phyloP scores from a whole-genome alignment of 2,888 invertebrate genomes.

The Anagyrus pseudococci region DNA sequence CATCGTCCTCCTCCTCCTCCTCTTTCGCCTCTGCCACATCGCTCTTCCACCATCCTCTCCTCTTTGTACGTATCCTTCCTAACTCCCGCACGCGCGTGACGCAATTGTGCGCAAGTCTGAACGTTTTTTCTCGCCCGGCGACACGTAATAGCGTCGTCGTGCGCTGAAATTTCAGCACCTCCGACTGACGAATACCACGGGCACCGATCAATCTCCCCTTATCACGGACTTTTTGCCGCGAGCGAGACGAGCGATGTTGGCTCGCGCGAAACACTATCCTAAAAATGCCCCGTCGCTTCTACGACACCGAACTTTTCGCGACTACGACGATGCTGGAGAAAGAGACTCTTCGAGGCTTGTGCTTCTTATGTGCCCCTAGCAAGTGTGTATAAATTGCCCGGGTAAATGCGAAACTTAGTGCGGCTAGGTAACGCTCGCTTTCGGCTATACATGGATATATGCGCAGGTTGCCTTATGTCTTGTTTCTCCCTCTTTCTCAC shows the following conservation, averaged over 20 bases:
- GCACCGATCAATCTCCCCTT: background rate
- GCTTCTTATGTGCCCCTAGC: conserved; percentile 14
- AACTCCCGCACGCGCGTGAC: background rate
- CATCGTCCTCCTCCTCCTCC: conserved; percentile 10
- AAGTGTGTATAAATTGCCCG: conserved; percentile 40
- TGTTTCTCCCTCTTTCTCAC: too few species aligned
- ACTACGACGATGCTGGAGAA: background rate
- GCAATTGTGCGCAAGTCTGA: background rate
- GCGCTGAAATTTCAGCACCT: too few species aligned
- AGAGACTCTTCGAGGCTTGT: conserved; percentile 38
- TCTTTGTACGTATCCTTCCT: background rate
- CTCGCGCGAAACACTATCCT: conserved; percentile 44
- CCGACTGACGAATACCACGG: background rate
- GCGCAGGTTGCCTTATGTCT: too few species aligned
- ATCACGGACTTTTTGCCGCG: background rate
- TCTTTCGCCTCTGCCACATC: too few species aligned
- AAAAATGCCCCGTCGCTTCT: conserved; percentile 28
- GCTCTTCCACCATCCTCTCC: too few species aligned
- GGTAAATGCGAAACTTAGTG: background rate
- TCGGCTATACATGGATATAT: too few species aligned
- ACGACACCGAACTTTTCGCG: background rate
- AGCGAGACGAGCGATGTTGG: background rate
- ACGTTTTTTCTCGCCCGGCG: too few species aligned
- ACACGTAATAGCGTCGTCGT: too few species aligned
- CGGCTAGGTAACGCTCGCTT: too few species aligned